Conservation (phyloP, 2,113 vertebrate species). For the Chaenocephalus aceratus region DNA sequence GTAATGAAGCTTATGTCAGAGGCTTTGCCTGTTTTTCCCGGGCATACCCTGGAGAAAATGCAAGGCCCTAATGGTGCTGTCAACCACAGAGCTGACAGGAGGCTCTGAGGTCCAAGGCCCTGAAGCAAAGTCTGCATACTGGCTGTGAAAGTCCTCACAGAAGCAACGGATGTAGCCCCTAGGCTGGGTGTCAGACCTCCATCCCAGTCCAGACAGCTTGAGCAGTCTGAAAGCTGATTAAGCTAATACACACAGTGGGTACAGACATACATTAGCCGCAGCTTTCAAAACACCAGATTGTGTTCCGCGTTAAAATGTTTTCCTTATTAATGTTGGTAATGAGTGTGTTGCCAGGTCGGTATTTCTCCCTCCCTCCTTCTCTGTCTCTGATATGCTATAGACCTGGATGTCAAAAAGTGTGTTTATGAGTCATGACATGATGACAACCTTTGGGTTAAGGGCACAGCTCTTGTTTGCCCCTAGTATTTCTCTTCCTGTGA, state of each 20-base stretch:
- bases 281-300: constrained; percentile 76
- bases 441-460: constrained; percentile 53
- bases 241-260: constrained; percentile 51
- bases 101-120: constrained; percentile 50
- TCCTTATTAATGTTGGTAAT: constrained; percentile 74
- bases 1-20: constrained; percentile 34
- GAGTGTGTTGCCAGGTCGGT: constrained; percentile 43
- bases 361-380: constrained; percentile 9
- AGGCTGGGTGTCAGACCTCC: constrained; percentile 52
- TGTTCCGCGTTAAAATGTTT: constrained; percentile 69
- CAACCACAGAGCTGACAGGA: constrained; percentile 54
- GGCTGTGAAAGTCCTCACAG: constrained; percentile 56
- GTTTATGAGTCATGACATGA: constrained; percentile 57
- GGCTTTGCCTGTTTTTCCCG: constrained; percentile 21
- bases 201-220: constrained; percentile 46
- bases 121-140: constrained; percentile 48
- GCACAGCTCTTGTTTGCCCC: constrained; percentile 18
- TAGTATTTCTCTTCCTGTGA: constrained; percentile 40
- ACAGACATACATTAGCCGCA: constrained; percentile 67
- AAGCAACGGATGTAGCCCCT: constrained; percentile 47
- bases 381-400: constrained; percentile 45
- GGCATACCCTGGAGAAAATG: neutral
- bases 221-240: constrained; percentile 58
- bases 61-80: constrained; percentile 53
- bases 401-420: constrained; percentile 49